Conservation (phyloP, 2,113 vertebrate genomes). For the Montifringilla adamsi region DNA sequence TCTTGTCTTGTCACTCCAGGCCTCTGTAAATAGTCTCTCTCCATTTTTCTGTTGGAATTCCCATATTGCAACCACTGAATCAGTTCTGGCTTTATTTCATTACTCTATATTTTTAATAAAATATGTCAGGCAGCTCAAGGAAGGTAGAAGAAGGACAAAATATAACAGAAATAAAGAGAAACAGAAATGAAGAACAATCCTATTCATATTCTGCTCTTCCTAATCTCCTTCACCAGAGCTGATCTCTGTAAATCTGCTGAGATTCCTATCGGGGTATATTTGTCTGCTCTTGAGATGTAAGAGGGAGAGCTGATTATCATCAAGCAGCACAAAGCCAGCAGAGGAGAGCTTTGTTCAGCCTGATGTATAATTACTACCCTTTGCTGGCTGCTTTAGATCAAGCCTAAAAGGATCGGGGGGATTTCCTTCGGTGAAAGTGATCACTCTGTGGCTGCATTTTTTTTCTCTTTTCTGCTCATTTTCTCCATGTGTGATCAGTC, state of each 20-base stretch:
- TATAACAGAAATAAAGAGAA: neutral
- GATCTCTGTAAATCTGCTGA: conserved; percentile 34
- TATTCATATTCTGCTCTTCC: neutral
- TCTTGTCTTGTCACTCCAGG: neutral
- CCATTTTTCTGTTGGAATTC: neutral
- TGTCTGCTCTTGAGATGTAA: conserved; percentile 54
- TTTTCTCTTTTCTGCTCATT: neutral
- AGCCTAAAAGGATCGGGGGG: conserved; percentile 39
- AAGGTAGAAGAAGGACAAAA: neutral
- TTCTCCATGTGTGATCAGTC: neutral
- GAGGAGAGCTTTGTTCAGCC: conserved; percentile 29
- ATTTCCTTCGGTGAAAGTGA: conserved; percentile 50
- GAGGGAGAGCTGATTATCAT: conserved; percentile 15
- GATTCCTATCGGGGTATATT: conserved; percentile 33
- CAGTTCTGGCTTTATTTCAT: neutral
- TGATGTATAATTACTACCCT: conserved; percentile 48
- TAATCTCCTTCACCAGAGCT: neutral
- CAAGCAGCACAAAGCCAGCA: neutral
- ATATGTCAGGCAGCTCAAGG: neutral
- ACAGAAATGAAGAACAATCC: neutral
- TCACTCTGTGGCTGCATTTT: neutral
- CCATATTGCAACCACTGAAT: neutral
- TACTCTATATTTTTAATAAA: neutral
- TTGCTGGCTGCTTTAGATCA: conserved; percentile 46
- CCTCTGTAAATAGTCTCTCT: neutral